These are phyloP conservation scores for Pristionchus japonicus DNA, from an alignment of 2,888 invertebrate species.

Conservation along the genomic window DNA sequence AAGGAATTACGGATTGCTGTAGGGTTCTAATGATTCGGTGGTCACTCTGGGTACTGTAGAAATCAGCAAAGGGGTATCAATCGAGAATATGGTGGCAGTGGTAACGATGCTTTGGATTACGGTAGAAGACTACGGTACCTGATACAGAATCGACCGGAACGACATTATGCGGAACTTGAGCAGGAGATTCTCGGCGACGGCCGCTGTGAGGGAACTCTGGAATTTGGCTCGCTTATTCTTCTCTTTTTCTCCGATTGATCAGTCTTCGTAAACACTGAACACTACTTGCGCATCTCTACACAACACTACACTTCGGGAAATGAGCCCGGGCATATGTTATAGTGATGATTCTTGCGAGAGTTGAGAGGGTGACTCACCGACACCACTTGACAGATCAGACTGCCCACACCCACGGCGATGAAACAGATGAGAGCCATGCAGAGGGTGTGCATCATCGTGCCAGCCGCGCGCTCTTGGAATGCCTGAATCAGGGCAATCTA, in stretches of 20 bases:
- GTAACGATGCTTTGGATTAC: background rate
- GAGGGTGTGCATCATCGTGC: constrained; percentile 62
- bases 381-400: constrained; percentile 56
- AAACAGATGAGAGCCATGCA: constrained; percentile 62
- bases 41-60: no score
- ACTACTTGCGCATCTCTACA: background rate
- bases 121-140: constrained; percentile 54
- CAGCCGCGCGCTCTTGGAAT: constrained; percentile 54
- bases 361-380: constrained; percentile 55
- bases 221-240: constrained; percentile 41
- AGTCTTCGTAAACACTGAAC: background rate
- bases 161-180: constrained; percentile 66
- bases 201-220: constrained; percentile 57
- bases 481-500: constrained; percentile 48
- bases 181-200: constrained; percentile 66
- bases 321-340: background rate
- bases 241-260: background rate
- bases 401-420: constrained; percentile 58
- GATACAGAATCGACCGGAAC: constrained; percentile 74
- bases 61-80: no score
- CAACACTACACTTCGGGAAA: background rate
- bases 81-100: no score
- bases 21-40: no score
- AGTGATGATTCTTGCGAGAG: no score
- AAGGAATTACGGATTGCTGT: no score